Evolutionary conservation across 2,888 invertebrate genomes (phyloP).

Genomic region (Pycnomerus fuliginosus): DNA sequence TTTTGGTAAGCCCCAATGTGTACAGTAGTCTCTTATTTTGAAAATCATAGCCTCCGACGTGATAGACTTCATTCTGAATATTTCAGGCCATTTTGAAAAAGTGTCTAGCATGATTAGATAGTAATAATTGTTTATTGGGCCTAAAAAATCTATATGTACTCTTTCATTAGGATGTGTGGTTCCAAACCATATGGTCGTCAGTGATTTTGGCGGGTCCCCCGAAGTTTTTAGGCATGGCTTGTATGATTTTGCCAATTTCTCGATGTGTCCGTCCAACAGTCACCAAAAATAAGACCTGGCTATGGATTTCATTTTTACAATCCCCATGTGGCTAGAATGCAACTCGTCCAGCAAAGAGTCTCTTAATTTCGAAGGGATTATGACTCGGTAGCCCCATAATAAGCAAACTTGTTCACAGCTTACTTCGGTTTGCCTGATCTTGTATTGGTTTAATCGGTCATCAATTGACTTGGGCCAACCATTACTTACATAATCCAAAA

Average conservation of each 20-base stretch:
- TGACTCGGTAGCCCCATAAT: background rate
- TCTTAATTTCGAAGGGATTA: background rate
- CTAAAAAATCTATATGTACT: conserved; percentile 30
- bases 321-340: background rate
- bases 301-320: background rate
- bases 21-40: conserved; percentile 21
- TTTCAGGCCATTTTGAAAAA: conserved; percentile 31
- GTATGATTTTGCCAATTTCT: conserved; percentile 29
- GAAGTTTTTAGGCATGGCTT: conserved; percentile 19
- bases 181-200: conserved; percentile 24
- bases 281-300: background rate
- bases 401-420: background rate
- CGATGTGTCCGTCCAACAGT: conserved; percentile 31
- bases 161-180: conserved; percentile 23
- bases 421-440: background rate
- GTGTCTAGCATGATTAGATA: conserved; percentile 27
- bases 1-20: conserved; percentile 26
- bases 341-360: background rate
- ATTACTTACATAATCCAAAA: background rate
- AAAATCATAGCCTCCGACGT: conserved; percentile 21
- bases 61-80: conserved; percentile 20
- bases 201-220: conserved; percentile 20
- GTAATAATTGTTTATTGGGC: conserved; percentile 16
- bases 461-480: background rate
- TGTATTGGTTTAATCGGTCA: background rate